phyloP scores from a whole-genome alignment of 2,113 vertebrate genomes.

The Phodopus roborovskii region DNA sequence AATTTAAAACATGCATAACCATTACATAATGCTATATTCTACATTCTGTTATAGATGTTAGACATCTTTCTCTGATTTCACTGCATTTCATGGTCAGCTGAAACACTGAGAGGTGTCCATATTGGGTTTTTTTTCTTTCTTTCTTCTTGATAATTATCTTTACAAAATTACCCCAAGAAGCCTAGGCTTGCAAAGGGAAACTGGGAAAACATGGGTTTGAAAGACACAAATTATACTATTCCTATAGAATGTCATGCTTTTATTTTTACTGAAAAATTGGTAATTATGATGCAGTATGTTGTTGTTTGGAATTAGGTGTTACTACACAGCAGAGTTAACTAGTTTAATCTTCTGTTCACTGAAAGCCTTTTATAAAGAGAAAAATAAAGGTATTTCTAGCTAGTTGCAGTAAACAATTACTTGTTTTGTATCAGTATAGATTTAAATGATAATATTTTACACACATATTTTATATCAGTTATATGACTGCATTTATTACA shows the following conservation, averaged over 20 bases:
- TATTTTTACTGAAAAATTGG: background rate
- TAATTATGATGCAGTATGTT: background rate
- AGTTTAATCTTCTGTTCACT: conserved; percentile 6
- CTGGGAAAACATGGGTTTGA: background rate
- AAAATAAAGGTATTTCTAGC: background rate
- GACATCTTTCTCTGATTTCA: background rate
- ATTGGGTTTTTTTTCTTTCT: conserved; percentile 26
- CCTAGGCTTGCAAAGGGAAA: background rate
- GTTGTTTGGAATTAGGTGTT: background rate
- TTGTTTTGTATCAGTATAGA: background rate
- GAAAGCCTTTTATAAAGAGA: background rate
- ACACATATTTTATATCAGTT: background rate
- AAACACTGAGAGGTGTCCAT: background rate
- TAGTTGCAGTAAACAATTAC: background rate
- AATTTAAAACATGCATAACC: background rate
- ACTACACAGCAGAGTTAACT: background rate
- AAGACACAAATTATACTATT: background rate
- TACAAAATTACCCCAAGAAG: background rate
- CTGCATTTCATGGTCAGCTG: background rate
- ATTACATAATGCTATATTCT: background rate
- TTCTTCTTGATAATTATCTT: background rate
- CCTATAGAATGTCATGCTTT: background rate
- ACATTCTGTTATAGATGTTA: background rate
- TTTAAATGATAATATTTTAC: background rate
- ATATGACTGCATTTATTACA: conserved; percentile 36